Percentiles rank a stretch among this genome's conserved stretches.
phyloP scores from a whole-genome alignment of 2,888 invertebrate species.

The Leucania comma region DNA sequence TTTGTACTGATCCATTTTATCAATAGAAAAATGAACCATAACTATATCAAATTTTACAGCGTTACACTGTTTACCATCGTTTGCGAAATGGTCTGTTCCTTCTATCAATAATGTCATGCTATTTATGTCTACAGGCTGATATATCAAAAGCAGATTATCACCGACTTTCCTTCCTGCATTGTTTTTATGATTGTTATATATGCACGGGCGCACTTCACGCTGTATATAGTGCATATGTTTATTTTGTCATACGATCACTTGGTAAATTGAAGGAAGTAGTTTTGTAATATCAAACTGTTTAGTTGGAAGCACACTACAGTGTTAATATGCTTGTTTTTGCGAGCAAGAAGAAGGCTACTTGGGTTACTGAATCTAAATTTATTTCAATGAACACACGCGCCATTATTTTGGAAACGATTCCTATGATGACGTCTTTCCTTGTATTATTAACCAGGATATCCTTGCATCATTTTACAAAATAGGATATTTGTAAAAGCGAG shows the following conservation, averaged over 20 bases:
- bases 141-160: constrained; percentile 32
- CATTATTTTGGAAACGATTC: constrained; percentile 35
- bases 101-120: constrained; percentile 10
- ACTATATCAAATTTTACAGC: not conserved
- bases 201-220: constrained; percentile 49
- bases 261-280: constrained; percentile 30
- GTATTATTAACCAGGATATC: too few species aligned
- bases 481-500: too few species aligned
- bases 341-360: constrained; percentile 11
- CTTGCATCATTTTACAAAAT: not conserved
- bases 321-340: constrained; percentile 27
- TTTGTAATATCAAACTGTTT: constrained; percentile 39
- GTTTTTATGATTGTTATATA: constrained; percentile 49
- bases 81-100: constrained; percentile 5
- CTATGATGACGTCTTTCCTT: constrained; percentile 2
- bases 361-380: constrained; percentile 23
- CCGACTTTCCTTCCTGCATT: constrained; percentile 54
- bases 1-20: too few species aligned
- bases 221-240: constrained; percentile 29
- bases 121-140: constrained; percentile 22
- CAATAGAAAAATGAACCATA: too few species aligned
- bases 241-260: constrained; percentile 35
- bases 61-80: not conserved
- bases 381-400: not conserved
- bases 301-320: constrained; percentile 31